These are phyloP conservation scores for Aplocera efformata DNA, from an alignment of 2,888 invertebrate genomes.

Conservation along the genomic window DNA sequence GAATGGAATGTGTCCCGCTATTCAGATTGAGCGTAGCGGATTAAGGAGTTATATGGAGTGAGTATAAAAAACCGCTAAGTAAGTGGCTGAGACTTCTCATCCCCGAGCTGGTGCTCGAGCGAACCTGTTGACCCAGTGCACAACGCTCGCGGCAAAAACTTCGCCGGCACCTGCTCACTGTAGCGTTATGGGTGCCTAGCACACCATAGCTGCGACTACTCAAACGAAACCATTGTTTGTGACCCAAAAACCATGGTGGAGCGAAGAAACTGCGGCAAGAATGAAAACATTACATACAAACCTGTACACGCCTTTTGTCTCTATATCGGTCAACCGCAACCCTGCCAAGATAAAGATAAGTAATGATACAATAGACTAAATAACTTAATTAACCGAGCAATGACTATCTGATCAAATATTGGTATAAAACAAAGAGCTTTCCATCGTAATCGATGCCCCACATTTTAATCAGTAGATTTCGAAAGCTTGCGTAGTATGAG, in stretches of 20 bases:
- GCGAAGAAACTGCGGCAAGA: conserved; percentile 29
- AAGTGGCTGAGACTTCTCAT: conserved; percentile 63
- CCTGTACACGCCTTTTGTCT: conserved; percentile 13
- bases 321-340: not conserved
- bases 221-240: conserved; percentile 49
- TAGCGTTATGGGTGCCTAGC: conserved; percentile 44
- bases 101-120: conserved; percentile 58
- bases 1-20: conserved; percentile 28
- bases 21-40: conserved; percentile 24
- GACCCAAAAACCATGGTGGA: conserved; percentile 41
- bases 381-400: conserved; percentile 1
- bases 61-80: conserved; percentile 54
- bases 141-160: conserved; percentile 61
- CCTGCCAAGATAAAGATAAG: conserved; percentile 1
- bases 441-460: conserved; percentile 35
- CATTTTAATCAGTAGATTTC: conserved; percentile 32
- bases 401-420: conserved; percentile 11
- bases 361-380: no score
- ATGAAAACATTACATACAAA: conserved; percentile 21
- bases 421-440: conserved; percentile 35
- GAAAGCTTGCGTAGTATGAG: conserved; percentile 35
- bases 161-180: conserved; percentile 56
- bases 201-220: conserved; percentile 41
- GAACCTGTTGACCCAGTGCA: conserved; percentile 72
- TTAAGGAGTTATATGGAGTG: conserved; percentile 30